A percentile compares a stretch with the other conserved stretches of the same genome.
Evolutionary conservation across 2,113 vertebrate genomes (phyloP).

Genomic region (Tragelaphus strepsiceros): DNA sequence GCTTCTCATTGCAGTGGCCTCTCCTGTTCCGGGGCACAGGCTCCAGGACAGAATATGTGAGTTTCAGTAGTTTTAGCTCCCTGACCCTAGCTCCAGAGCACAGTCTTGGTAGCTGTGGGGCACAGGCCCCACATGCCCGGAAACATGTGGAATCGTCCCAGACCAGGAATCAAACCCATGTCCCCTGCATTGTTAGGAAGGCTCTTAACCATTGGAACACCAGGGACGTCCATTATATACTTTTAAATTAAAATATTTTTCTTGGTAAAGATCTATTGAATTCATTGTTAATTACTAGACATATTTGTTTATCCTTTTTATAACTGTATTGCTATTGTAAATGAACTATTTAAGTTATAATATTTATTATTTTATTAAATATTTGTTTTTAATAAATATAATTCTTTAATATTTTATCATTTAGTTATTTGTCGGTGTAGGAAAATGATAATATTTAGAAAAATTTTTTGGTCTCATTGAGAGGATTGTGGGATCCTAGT

Average conservation of each 20-base stretch:
- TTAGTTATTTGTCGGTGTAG: neutral
- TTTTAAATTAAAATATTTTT: neutral
- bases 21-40: rapidly evolving
- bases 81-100: neutral
- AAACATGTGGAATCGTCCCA: neutral
- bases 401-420: neutral
- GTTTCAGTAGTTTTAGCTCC: neutral
- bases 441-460: neutral
- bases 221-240: neutral
- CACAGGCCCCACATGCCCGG: rapidly evolving
- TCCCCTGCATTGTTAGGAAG: neutral
- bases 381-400: neutral
- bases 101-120: neutral
- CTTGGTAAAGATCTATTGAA: neutral
- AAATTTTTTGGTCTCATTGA: neutral
- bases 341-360: neutral
- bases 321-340: neutral
- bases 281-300: conserved; percentile 20
- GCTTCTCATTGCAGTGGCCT: neutral
- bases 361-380: neutral
- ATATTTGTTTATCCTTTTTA: neutral
- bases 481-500: neutral
- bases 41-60: neutral
- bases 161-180: neutral
- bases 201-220: neutral